These are phyloP conservation scores for Mus caroli DNA, from an alignment of 2,797 vertebrate species.

Conservation along the genomic window DNA sequence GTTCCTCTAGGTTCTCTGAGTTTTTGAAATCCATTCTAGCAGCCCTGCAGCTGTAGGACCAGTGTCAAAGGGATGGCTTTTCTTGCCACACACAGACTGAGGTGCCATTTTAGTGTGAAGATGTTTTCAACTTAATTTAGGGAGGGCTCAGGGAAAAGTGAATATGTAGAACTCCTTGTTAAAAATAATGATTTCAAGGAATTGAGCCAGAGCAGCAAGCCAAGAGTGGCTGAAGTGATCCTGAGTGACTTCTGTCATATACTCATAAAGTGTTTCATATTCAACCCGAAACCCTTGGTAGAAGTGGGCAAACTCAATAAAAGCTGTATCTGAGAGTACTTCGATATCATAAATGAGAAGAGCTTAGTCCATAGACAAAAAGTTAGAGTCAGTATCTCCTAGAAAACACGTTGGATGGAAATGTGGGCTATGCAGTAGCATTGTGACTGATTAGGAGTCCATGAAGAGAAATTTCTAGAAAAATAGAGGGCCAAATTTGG, in stretches of 20 bases:
- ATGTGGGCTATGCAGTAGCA: neutral
- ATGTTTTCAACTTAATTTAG: neutral
- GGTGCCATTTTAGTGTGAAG: neutral
- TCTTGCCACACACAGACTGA: neutral
- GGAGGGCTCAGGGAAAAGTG: neutral
- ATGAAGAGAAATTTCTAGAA: constrained; percentile 24
- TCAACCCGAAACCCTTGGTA: neutral
- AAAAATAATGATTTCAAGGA: constrained; percentile 35
- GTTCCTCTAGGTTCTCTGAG: neutral
- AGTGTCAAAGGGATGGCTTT: neutral
- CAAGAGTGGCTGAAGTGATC: neutral
- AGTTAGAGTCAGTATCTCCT: neutral
- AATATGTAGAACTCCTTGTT: neutral
- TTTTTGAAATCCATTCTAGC: constrained; percentile 22
- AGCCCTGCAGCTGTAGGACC: neutral
- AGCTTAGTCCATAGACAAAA: neutral
- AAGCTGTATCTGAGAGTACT: neutral
- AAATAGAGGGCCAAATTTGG: neutral
- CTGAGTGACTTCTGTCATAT: neutral
- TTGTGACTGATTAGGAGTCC: neutral
- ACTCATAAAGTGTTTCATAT: neutral
- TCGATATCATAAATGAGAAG: neutral
- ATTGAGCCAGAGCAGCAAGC: neutral
- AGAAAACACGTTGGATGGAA: neutral
- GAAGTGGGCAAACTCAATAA: neutral